Conservation (phyloP, 2,113 vertebrate genomes). For the Erythrocercus mccallii region DNA sequence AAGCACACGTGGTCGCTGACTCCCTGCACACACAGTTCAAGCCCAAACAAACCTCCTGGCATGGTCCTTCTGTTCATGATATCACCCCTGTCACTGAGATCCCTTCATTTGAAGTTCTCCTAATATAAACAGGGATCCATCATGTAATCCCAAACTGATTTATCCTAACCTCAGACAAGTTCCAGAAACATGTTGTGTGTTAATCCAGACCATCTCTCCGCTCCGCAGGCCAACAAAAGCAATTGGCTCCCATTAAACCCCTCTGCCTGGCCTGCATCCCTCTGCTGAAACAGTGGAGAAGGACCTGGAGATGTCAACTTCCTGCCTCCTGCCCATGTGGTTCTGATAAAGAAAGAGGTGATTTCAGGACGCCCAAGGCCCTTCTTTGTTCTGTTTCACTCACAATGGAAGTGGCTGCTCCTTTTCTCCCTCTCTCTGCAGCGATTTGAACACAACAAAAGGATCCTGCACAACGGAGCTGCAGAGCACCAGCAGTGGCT, state of each 20-base stretch:
- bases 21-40: not conserved
- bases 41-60: not conserved
- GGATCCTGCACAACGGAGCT: not conserved
- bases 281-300: not conserved
- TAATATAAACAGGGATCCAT: not conserved
- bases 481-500: not conserved
- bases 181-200: conserved; percentile 15
- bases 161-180: conserved; percentile 4
- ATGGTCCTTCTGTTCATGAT: fast-evolving
- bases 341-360: conserved; percentile 48
- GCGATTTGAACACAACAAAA: not conserved
- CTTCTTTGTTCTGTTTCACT: conserved; percentile 1
- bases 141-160: conserved; percentile 13
- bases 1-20: fast-evolving
- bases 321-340: conserved; percentile 43
- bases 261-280: not conserved
- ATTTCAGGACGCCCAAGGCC: conserved; percentile 37
- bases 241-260: conserved; percentile 3
- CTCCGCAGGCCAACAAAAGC: conserved; percentile 22
- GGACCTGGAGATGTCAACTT: conserved; percentile 24
- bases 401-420: not conserved
- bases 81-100: not conserved
- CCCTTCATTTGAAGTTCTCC: not conserved
- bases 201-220: not conserved
- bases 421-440: not conserved